Conservation (phyloP, 2,797 vertebrate genomes). For the Glossophaga mutica region DNA sequence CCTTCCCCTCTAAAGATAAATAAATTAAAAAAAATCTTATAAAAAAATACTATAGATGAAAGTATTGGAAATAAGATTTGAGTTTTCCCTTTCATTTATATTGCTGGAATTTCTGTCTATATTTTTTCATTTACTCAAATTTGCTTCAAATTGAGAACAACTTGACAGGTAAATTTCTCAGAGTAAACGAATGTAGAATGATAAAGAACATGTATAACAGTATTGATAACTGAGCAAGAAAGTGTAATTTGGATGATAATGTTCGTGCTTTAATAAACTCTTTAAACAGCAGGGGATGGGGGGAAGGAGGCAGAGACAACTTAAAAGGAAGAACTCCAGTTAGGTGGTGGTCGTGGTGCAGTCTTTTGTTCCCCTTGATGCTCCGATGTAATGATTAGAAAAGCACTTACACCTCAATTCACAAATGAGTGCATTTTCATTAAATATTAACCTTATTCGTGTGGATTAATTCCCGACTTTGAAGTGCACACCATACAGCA, state of each 20-base stretch:
- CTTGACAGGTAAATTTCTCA: not conserved
- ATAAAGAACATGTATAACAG: not conserved
- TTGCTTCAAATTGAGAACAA: constrained; percentile 16
- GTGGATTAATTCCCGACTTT: not conserved
- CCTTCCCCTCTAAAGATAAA: no score
- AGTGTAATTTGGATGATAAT: not conserved
- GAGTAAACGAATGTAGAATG: not conserved
- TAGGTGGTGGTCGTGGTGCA: not conserved
- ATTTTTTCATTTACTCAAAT: constrained; percentile 7
- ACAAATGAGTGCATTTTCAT: not conserved
- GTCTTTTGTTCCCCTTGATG: not conserved
- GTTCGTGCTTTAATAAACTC: not conserved
- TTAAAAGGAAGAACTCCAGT: not conserved
- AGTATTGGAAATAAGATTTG: not conserved
- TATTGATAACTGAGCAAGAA: not conserved
- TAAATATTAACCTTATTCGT: not conserved
- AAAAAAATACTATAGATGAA: not conserved
- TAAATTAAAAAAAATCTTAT: no score
- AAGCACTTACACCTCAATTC: not conserved
- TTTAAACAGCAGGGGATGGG: not conserved
- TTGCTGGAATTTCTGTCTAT: not conserved
- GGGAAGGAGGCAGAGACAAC: not conserved
- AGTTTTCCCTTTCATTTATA: not conserved
- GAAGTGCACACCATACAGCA: not conserved
- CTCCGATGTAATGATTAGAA: not conserved